Percentiles rank a stretch among this genome's conserved stretches.
These are phyloP conservation scores for Salminus brasiliensis DNA, from an alignment of 2,113 vertebrate species.

Conservation along the genomic window DNA sequence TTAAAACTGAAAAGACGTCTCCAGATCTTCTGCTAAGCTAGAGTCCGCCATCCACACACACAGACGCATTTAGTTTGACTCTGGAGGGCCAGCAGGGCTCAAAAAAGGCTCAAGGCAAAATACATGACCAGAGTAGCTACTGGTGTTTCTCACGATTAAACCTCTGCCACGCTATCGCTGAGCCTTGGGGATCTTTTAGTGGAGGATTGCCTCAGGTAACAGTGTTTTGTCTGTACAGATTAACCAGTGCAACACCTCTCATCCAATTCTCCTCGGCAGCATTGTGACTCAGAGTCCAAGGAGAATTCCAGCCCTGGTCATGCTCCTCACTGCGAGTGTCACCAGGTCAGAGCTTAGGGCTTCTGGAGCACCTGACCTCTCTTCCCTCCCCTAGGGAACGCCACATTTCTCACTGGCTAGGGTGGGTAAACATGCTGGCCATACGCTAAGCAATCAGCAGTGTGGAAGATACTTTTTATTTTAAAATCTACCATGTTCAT, in stretches of 20 bases:
- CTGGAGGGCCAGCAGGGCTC: slow-evolving; percentile 24
- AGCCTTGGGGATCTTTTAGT: slow-evolving; percentile 43
- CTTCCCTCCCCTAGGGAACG: slow-evolving; percentile 15
- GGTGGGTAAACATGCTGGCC: slow-evolving; percentile 3
- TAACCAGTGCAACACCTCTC: slow-evolving; percentile 42
- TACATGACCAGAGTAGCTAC: slow-evolving; percentile 53
- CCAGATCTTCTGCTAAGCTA: slow-evolving; percentile 20
- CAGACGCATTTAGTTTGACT: slow-evolving; percentile 35
- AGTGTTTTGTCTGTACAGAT: slow-evolving; percentile 49
- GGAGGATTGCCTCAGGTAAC: slow-evolving; percentile 43
- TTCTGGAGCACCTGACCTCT: slow-evolving; percentile 11
- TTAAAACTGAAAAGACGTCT: background rate
- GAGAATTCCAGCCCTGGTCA: slow-evolving; percentile 33
- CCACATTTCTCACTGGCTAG: slow-evolving; percentile 17
- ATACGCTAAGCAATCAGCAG: slow-evolving; percentile 27
- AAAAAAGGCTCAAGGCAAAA: slow-evolving; percentile 50
- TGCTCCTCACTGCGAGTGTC: slow-evolving; percentile 18
- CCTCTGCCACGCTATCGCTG: slow-evolving; percentile 33
- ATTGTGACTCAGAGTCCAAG: slow-evolving; percentile 23
- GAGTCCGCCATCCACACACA: slow-evolving; percentile 12
- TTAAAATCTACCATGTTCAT: background rate
- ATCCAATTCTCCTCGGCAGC: slow-evolving; percentile 38
- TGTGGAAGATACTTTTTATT: background rate
- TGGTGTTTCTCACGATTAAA: slow-evolving; percentile 50
- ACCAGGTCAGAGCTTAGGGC: slow-evolving; percentile 22